Evolutionary conservation across 2,113 vertebrate genomes (phyloP), one percentile per base, ranked within the genome.

Genomic region (Junco hyemalis): DNA sequence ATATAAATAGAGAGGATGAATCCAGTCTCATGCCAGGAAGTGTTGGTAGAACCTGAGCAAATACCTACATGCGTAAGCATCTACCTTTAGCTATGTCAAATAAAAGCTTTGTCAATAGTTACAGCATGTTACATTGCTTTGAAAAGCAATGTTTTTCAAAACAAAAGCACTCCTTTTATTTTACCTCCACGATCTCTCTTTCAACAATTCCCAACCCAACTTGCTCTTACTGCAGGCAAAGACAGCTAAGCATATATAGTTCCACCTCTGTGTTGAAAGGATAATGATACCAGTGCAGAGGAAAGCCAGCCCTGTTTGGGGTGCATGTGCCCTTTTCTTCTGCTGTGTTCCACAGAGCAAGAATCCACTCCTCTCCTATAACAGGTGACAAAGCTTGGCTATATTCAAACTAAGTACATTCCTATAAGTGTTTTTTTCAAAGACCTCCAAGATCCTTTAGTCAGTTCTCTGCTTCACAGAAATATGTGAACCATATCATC

Each of bases 21-120:
- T 80, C 73, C 63, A 81, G 47, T 83, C 56, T 88, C 64, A 63
- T 70, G 83, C 56, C 76, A 94, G 56, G 36, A 86, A 73, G 22
- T 59, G 66, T 0, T 78, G 83, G 81, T 61, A 83, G 85, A 95
- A 91, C 90, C 35, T 96, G 56, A 90, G 86, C 85, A 96, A 96
- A 97, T 70, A 97, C 1, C 40, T 51, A 90, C 91, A 70, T 93
- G 83, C 82, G 88, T 94, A 95, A 95, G 82, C 91, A 45, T 54
- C 90, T 91, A 2, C 69, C 68, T 63, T 70, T 60, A 92, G 64
- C 90, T 70, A 90, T 21, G 36, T 82, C 74, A 96, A 82, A 90
- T 48, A 82, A 94, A 90, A 86, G 51, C 92, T 95, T 76, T 95
- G 95, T 93, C 93, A 97, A 94, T 95, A 96, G 96, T 97, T 96